phyloP scores from a whole-genome alignment of 2,888 invertebrate genomes.

The Isotomurus palustris region DNA sequence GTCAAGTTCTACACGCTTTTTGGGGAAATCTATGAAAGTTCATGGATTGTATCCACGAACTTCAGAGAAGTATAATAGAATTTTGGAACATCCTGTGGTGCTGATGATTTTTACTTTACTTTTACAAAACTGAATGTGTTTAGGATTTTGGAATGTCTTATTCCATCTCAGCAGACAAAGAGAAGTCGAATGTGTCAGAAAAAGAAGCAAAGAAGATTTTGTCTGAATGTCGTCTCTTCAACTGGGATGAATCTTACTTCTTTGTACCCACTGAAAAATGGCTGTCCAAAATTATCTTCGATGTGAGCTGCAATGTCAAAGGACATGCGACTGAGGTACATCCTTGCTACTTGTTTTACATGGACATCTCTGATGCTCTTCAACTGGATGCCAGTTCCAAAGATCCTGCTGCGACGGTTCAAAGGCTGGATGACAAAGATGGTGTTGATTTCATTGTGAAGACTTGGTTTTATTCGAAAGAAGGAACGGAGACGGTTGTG shows the following conservation, averaged over 20 bases:
- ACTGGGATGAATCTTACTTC: slow-evolving; percentile 13
- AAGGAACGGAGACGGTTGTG: neutral
- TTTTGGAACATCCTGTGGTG: neutral
- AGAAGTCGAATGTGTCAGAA: neutral
- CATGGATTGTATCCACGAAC: slow-evolving; percentile 19
- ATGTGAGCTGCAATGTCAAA: slow-evolving; percentile 11
- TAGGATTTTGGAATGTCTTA: slow-evolving; percentile 12
- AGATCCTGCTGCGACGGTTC: too few species aligned
- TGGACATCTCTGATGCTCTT: slow-evolving; percentile 12
- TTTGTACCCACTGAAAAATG: slow-evolving; percentile 13
- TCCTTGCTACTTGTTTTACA: slow-evolving; percentile 22
- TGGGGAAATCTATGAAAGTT: slow-evolving; percentile 5
- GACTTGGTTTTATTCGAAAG: slow-evolving; percentile 17
- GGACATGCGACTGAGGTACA: slow-evolving; percentile 21
- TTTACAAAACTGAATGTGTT: neutral
- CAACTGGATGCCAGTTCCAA: neutral
- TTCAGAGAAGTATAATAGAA: slow-evolving; percentile 11
- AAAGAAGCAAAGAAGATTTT: slow-evolving; percentile 10
- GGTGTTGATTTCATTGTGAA: slow-evolving; percentile 14
- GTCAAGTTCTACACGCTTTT: slow-evolving; percentile 1
- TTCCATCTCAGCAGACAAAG: slow-evolving; percentile 15
- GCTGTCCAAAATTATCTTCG: slow-evolving; percentile 12
- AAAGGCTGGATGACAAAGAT: slow-evolving; percentile 3
- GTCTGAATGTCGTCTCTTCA: neutral
- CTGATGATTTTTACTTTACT: neutral